Conservation (phyloP, 2,888 invertebrate genomes). For the Neoitamus cyanurus region DNA sequence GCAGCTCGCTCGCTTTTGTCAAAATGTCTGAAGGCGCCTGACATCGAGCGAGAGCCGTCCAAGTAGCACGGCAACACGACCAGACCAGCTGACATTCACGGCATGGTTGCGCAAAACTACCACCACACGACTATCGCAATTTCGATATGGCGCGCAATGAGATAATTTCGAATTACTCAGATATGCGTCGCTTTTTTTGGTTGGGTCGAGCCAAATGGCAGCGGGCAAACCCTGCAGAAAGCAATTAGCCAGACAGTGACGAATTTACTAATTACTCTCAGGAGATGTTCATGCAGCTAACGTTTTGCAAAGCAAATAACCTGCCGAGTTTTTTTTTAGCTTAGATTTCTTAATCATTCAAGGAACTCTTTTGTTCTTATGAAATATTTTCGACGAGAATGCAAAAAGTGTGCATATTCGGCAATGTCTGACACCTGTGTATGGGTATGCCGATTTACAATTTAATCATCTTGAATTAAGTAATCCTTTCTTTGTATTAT, state of each 20-base stretch:
- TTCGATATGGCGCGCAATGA: neutral
- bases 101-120: neutral
- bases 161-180: neutral
- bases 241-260: neutral
- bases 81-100: neutral
- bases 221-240: neutral
- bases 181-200: neutral
- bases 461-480: no score
- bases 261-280: neutral
- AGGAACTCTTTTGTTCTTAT: neutral
- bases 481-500: no score
- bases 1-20: constrained; percentile 23
- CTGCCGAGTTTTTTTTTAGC: neutral
- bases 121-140: neutral
- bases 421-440: neutral
- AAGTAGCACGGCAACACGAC: neutral
- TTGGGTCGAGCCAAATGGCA: neutral
- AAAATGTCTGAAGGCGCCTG: neutral
- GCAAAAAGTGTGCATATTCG: no score
- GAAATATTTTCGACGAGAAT: neutral
- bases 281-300: neutral
- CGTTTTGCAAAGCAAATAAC: neutral
- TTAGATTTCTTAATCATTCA: neutral
- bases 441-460: no score
- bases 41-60: neutral